Evolutionary conservation across 2,113 vertebrate genomes (phyloP).

Genomic region (Uropsilus gracilis): DNA sequence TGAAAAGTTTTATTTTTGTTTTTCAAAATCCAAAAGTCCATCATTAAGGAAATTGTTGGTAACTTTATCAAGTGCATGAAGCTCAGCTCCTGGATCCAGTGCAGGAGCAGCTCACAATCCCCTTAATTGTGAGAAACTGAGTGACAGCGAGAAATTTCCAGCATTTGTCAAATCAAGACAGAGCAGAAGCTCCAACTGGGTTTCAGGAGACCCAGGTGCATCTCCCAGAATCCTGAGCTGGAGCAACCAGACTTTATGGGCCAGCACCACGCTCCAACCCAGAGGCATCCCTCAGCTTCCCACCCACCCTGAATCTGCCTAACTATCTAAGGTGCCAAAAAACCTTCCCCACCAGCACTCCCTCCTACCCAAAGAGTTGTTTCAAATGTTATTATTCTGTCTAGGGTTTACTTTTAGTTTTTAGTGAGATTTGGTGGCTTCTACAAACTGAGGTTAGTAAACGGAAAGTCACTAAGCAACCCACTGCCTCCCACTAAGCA

Average conservation of each 20-base stretch:
- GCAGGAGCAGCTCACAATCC: background rate
- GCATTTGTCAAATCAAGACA: background rate
- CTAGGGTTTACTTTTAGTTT: background rate
- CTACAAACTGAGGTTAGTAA: background rate
- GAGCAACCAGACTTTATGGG: accelerated
- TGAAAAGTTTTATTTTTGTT: background rate
- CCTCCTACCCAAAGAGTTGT: background rate
- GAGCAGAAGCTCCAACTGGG: accelerated
- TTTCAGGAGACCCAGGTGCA: background rate
- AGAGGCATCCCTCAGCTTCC: background rate
- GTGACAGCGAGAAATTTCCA: background rate
- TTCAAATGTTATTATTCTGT: background rate
- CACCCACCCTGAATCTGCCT: accelerated
- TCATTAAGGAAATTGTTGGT: background rate
- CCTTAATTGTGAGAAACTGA: no score
- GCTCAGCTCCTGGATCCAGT: background rate
- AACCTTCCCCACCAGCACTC: accelerated
- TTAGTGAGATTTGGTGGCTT: background rate
- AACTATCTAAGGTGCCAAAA: accelerated
- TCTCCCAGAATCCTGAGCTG: background rate
- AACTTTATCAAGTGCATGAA: background rate
- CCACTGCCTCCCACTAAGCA: background rate
- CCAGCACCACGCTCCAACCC: background rate
- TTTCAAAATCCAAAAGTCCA: background rate
- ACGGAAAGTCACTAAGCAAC: background rate